A percentile compares a stretch with the other conserved stretches of the same genome.
These are phyloP conservation scores for Orthosia incerta DNA, from an alignment of 2,888 invertebrate genomes.

Conservation along the genomic window DNA sequence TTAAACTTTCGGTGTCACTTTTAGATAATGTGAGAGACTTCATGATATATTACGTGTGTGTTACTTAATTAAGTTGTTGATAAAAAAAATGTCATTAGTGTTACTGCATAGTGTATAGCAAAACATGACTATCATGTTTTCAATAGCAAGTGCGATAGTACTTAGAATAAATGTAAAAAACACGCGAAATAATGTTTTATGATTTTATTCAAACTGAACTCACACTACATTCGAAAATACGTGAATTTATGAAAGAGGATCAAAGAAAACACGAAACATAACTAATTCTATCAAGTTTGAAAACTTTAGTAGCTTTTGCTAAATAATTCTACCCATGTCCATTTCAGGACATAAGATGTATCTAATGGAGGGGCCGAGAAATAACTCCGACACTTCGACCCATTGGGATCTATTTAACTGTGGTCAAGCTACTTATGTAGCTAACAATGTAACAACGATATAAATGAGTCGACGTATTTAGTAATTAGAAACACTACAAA, in stretches of 20 bases:
- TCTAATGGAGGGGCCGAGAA: no score
- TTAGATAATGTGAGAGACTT: constrained; percentile 40
- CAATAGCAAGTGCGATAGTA: neutral
- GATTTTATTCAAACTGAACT: no score
- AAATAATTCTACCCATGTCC: neutral
- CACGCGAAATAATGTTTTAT: neutral
- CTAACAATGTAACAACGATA: neutral
- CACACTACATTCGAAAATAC: no score
- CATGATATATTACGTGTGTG: constrained; percentile 14
- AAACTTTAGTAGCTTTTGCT: neutral
- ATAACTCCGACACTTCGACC: no score
- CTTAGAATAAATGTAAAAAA: neutral
- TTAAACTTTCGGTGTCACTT: constrained; percentile 24
- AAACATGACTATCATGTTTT: neutral
- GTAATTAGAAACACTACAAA: neutral
- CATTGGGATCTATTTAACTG: no score
- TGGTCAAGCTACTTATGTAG: neutral
- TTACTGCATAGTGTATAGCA: neutral
- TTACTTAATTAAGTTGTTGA: constrained; percentile 15
- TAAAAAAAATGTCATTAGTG: constrained; percentile 12
- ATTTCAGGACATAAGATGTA: neutral
- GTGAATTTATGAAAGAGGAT: neutral
- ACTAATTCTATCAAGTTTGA: neutral
- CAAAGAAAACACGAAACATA: no score
- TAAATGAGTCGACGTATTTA: neutral